Base-by-base conservation (phyloP, 2,797 vertebrate genomes). In the Rallus crepitans region DNA sequence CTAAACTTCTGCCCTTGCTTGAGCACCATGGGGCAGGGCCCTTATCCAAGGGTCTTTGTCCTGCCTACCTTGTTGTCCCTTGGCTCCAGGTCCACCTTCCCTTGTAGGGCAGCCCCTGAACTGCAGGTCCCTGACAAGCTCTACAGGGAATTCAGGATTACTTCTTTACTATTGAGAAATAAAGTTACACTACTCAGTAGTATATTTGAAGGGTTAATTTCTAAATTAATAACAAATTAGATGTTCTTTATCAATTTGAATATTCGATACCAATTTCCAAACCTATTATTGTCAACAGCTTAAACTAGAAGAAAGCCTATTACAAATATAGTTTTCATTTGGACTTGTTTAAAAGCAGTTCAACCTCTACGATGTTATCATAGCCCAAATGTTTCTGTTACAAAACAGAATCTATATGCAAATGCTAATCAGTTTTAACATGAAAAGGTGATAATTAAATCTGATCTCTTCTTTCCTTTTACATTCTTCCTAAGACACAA, bases 361-460 rank as follows among this genome's bases (percentile, higher is more conserved):
- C 1, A 5, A 79, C 61, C 11, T 37, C 50, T 50, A 15, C 31
- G 28, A 59, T 76, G 23, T 57, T 89, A 47, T 71, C 9, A 60
- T 28, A 83, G 28, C 31, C 76, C 39, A 55, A 84, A 69, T 16
- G 10, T 63, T 92, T 87, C 75, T 84, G 42, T 92, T 82, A 70
- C 30, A 89, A 59, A 82, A 73, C 24, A 63, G 33, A 85, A 81
- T 63, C 40, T 33, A 20, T 80, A 27, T 42, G 55, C 24, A 81
- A 89, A 89, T 55, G 39, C 5, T 90, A 78, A 82, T 80, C 39
- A 82, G 27, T 50, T 89, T 17, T 52, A 93, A 70, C 35, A 66
- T 39, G 52, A 82, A 71, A 64, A 84, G 13, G 21, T 42, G 55
- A 76, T 90, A 96, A 93, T 93, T 93, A 79, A 92, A 91, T 79